Evolutionary conservation across 2,113 vertebrate species (phyloP), one percentile per base, ranked within the genome.

Genomic region (Erythrocercus mccallii): DNA sequence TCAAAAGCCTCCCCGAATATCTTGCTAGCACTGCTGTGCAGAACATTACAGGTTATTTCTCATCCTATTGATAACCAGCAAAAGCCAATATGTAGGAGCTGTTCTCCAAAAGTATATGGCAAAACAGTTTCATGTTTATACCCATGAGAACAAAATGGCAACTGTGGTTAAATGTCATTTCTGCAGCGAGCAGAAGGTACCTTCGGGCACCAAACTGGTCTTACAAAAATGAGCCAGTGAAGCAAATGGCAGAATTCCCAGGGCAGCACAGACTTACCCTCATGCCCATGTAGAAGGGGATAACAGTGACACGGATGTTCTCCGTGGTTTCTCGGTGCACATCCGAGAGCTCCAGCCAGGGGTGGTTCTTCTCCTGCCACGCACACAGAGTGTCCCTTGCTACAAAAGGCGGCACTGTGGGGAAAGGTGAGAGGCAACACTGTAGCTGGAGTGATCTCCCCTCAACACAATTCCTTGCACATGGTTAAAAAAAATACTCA

Each of bases 231-330:
- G 35, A 0, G 4, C 13, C 31, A n/a, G 56, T 62, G 40, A 56
- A 70, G 48, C 33, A 70, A 24, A 38, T 7, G 5, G 9, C 56
- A 64, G 38, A 60, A 68, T 20, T 10, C 40, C 1, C 5, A 24
- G 14, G 27, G 27, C 62, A 73, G 12, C 80, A n/a, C 27, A 42
- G 35, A 81, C 98, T 70, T 87, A 99, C 99, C 98, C 99, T 98
- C 99, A 99, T 99, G 98, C 99, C 99, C 99, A 99, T 99, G 86
- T 99, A 99, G 98, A 99, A 99, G 27, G 99, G 99, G 97, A 99
- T 99, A 88, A 99, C 99, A 0, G 99, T 99, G 96, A 99, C 99
- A 2, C 99, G 98, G 96, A 99, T 99, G 95, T 99, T 99, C 97
- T 99, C 99, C 0, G 99, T 99, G 50, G 99, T 99, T 96, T 99